Evolutionary conservation across 2,113 vertebrate genomes (phyloP), one percentile per base, ranked within the genome.

Genomic region (Hemibagrus wyckioides): DNA sequence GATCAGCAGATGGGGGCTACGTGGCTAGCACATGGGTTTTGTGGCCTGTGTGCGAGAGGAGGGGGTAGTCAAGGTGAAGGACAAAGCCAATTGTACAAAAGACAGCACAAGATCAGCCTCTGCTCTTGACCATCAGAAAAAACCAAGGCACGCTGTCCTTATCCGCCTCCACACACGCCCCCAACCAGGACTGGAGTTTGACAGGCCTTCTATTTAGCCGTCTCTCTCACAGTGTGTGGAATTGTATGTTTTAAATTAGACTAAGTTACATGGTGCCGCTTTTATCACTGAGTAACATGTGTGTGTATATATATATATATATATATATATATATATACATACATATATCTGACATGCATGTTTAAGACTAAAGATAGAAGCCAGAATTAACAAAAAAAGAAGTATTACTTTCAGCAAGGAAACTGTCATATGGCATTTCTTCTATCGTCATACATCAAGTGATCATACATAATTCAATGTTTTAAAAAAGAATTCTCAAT

Each of bases 31-130:
- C 63, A 23, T 83, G 41, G 44, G 30, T 54, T 65, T 65, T 67
- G 54, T 59, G 57, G 30, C 48, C 69, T 52, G 33, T 23, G 69
- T 48, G 17, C 6, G 25, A 56, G 30, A 23, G 65, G 87, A 71
- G 67, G 81, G 69, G 33, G 77, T 41, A 57, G 39, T 85, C 50
- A 83, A 89, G 85, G 89, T 86, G 89, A 90, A 87, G 61, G 82
- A 87, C 89, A 80, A 19, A 71, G 86, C 86, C 85, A 86, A 89
- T 85, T 85, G 71, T 83, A 71, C 77, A 82, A 84, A 23, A 83
- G 65, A 86, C 85, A 80, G 36, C 56, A 80, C 36, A 39, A 69
- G 54, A 44, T 80, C 82, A 88, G 36, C 50, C 54, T 80, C 59
- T 50, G 52, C 39, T 80, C 54, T 80, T 79, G 67, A 85, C n/a